Base-by-base conservation (phyloP, 2,113 vertebrate species). In the Pterophyllum scalare region DNA sequence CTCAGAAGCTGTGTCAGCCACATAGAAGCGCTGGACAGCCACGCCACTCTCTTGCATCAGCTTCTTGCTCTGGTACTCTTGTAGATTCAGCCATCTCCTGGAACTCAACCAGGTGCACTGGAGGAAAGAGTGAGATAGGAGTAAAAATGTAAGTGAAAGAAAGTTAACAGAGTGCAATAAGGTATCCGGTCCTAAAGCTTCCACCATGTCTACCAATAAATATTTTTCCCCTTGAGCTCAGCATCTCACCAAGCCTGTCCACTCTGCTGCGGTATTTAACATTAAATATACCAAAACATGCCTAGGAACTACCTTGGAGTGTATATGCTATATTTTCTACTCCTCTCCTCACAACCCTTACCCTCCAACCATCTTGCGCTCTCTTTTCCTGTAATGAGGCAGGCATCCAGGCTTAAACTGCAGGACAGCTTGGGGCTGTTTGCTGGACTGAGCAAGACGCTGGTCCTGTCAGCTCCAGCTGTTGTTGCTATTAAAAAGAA, bases 51-150 rank as follows among this genome's bases (percentile, higher is more conserved):
- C 97, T 87, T 97, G 97, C 98, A 99, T 99, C 93, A 99, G 95
- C 95, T 98, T 98, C 95, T 99, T 99, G 96, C 98, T 99, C 95
- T 99, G 98, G 95, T 99, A 99, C 91, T 99, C 98, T 87, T 99
- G 98, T 74, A 99, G 96, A 93, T 99, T 99, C 92, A 99, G 96
- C 97, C 98, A 99, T 97, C 98, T 96, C 95, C 96, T 96, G 62
- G 96, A 93, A 89, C 91, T 96, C 92, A 96, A 91, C 13, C 96
- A 96, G 88, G 93, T 83, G 82, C 93, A 81, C 97, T 99, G 89
- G 74, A 43, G 43, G 38, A 8, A 58, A 38, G 43, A 28, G 38
- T 2, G 15, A 75, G 64, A 59, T 12, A 84, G 26, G 13, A 67
- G 20, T 15, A 17, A 59, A 62, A 8, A 24, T 26, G 65, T 14